Conservation (phyloP, 2,797 vertebrate genomes). For the Manis javanica region DNA sequence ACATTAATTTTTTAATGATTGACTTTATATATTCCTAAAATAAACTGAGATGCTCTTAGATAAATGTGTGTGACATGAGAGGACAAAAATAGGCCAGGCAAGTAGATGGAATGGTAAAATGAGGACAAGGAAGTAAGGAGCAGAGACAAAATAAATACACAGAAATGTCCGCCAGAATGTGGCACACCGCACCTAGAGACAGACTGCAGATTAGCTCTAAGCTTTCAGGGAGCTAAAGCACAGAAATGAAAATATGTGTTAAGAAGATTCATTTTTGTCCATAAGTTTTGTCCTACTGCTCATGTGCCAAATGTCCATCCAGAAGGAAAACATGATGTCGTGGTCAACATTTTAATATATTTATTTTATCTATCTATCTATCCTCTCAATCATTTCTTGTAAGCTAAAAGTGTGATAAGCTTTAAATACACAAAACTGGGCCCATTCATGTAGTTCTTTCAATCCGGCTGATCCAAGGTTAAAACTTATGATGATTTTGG, state of each 20-base stretch:
- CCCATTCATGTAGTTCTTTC: background rate
- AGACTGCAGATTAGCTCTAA: background rate
- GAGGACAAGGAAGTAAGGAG: background rate
- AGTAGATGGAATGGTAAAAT: background rate
- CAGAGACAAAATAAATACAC: background rate
- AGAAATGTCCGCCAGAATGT: background rate
- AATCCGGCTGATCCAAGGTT: background rate
- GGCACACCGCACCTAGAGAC: background rate
- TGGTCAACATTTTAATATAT: background rate
- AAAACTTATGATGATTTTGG: background rate
- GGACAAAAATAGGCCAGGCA: background rate
- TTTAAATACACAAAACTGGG: background rate
- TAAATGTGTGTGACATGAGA: background rate
- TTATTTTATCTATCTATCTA: background rate
- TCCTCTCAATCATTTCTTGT: background rate
- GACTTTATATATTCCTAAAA: slow-evolving; percentile 11
- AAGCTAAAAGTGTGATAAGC: background rate
- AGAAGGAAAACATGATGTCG: background rate
- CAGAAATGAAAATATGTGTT: background rate
- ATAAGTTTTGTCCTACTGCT: background rate
- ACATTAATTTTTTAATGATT: background rate
- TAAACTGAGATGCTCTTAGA: background rate
- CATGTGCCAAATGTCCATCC: background rate
- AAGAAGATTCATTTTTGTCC: background rate
- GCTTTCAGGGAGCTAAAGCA: background rate